These are phyloP conservation scores for Laticauda laticaudata DNA, from an alignment of 2,113 vertebrate species.

Conservation along the genomic window DNA sequence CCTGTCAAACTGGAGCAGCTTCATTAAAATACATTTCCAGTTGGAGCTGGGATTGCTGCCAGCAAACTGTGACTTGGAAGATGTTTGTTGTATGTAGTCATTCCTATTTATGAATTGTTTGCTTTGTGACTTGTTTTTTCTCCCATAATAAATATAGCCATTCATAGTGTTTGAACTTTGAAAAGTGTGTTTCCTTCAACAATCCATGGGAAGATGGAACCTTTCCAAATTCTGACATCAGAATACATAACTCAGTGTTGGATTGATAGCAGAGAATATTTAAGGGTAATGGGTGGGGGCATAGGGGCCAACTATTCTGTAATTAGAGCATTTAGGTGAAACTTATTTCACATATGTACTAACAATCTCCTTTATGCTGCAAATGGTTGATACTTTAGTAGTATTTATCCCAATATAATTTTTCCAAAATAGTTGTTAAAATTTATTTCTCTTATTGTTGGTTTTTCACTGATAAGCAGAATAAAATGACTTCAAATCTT, in stretches of 20 bases:
- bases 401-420: not conserved
- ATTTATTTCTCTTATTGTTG: not conserved
- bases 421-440: not conserved
- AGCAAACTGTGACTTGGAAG: not conserved
- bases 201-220: not conserved
- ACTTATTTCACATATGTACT: not conserved
- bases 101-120: not conserved
- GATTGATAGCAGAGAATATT: not conserved
- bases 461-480: not conserved
- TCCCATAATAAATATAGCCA: not conserved
- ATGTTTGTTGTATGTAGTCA: not conserved
- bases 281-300: not conserved
- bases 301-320: not conserved
- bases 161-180: not conserved
- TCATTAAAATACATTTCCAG: not conserved
- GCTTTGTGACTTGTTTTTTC: not conserved
- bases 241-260: not conserved
- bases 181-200: not conserved
- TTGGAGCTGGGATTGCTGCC: not conserved
- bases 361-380: not conserved
- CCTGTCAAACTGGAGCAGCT: not conserved
- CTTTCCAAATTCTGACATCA: not conserved
- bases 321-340: not conserved
- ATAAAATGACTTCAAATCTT: not conserved
- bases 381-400: not conserved